Percentiles rank a stretch among this genome's conserved stretches.
Conservation (phyloP, 2,113 vertebrate genomes). For the Lutjanus erythropterus region DNA sequence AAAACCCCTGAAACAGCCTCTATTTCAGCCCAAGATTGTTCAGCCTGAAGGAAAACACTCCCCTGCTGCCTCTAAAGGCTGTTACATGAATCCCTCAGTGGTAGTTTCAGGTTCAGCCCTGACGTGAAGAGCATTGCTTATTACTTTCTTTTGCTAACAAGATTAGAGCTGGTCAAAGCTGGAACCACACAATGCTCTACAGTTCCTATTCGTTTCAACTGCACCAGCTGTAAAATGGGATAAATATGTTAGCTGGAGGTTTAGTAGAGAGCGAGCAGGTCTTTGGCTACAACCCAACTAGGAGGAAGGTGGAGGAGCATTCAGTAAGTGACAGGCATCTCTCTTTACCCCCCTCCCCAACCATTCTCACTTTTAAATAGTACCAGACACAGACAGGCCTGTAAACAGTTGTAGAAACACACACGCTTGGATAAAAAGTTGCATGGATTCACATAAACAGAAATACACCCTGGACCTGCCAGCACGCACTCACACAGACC, state of each 20-base stretch:
- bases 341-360: conserved; percentile 17
- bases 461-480: background rate
- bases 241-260: conserved; percentile 51
- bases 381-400: background rate
- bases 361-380: conserved; percentile 6
- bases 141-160: conserved; percentile 45
- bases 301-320: conserved; percentile 52
- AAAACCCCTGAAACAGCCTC: background rate
- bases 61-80: background rate
- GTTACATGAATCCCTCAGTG: background rate
- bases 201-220: conserved; percentile 29
- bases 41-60: conserved; percentile 43
- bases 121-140: conserved; percentile 39
- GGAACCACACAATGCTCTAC: conserved; percentile 44
- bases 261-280: conserved; percentile 21
- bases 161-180: conserved; percentile 51
- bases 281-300: conserved; percentile 37
- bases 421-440: background rate
- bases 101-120: conserved; percentile 29
- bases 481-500: background rate
- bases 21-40: conserved; percentile 19
- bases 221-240: conserved; percentile 52
- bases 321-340: conserved; percentile 47
- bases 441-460: background rate
- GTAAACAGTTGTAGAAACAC: conserved; percentile 20